Conservation (phyloP, 2,113 vertebrate species). For the Dicentrarchus labrax region DNA sequence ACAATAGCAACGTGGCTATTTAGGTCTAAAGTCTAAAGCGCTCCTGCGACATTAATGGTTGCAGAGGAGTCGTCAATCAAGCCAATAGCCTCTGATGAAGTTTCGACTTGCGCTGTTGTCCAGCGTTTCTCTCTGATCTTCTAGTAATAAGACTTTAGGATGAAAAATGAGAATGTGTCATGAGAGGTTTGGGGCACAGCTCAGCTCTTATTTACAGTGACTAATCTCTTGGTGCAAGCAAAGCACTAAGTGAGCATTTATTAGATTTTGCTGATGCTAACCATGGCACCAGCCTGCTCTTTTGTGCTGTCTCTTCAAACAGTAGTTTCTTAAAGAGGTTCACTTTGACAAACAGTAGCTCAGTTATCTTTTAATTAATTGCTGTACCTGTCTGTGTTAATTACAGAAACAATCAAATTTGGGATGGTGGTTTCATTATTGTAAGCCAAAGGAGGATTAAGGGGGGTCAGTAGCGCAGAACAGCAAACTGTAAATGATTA, state of each 20-base stretch:
- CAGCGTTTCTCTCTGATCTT: slow-evolving; percentile 61
- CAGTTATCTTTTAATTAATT: slow-evolving; percentile 49
- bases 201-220: slow-evolving; percentile 66
- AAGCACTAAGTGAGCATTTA: slow-evolving; percentile 61
- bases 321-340: slow-evolving; percentile 35
- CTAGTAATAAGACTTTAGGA: slow-evolving; percentile 66
- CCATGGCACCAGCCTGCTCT: slow-evolving; percentile 33
- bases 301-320: slow-evolving; percentile 37
- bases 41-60: slow-evolving; percentile 48
- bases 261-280: slow-evolving; percentile 59
- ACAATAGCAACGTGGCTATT: slow-evolving; percentile 42
- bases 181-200: slow-evolving; percentile 30
- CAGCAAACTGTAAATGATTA: slow-evolving; percentile 9
- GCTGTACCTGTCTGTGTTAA: slow-evolving; percentile 28
- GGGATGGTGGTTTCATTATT: slow-evolving; percentile 25
- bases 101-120: slow-evolving; percentile 62
- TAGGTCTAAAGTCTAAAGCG: slow-evolving; percentile 47
- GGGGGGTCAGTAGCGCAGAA: not conserved
- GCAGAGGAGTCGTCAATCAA: slow-evolving; percentile 74
- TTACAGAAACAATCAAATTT: slow-evolving; percentile 37
- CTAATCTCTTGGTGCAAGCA: slow-evolving; percentile 52
- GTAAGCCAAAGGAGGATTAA: slow-evolving; percentile 17
- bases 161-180: slow-evolving; percentile 66
- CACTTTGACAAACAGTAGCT: slow-evolving; percentile 12
- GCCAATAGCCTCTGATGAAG: slow-evolving; percentile 54